Evolutionary conservation across 1,140 invertebrate genomes (phyloP), one percentile per base, ranked within the genome.

Genomic region (Anoplolepis gracilipes): DNA sequence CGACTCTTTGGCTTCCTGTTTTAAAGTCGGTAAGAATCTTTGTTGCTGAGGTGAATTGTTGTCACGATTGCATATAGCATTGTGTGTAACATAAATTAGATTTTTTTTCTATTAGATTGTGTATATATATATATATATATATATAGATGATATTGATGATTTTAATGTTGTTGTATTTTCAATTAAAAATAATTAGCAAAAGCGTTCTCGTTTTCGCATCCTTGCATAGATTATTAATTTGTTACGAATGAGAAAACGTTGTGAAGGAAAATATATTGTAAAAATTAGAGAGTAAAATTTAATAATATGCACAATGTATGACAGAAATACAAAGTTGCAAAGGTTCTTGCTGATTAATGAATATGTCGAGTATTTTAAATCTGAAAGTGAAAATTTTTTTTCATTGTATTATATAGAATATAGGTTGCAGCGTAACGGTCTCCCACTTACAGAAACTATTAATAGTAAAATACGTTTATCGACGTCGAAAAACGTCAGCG

Each of bases 361-460:
- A 22, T 69, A 79, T 57, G 19, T 55, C 19, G 42, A 55, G 22
- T 73, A 82, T 72, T 72, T 81, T 81, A 72, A 81, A 53, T 59
- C 78, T 73, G 53, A 82, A 81, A 81, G 53, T 59, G 33, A 73
- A 82, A 81, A 81, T 36, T 39, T 33, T 19, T 30, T 69, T 73
- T 82, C 65, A 73, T 82, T 82, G 67, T 82, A 82, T 82, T 72
- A 59, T 55, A 57, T 72, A 72, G 78, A 53, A 81, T 81, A 73
- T 73, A 82, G 67, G 67, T 82, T 72, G 67, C 78, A 70, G 33
- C 42, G n/a, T 82, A 82, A 82, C 53, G 78, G 78, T 82, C 64
- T 73, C 25, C 78, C 36, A 72, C 36, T 81, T 81, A 72, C 13
- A n/a, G 33, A 28, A 59, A 57, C 33, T 72, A 72, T 81, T 57